These are phyloP conservation scores for Hermatobates lingyangjiaoensis DNA, from an alignment of 1,140 invertebrate species.

Conservation along the genomic window DNA sequence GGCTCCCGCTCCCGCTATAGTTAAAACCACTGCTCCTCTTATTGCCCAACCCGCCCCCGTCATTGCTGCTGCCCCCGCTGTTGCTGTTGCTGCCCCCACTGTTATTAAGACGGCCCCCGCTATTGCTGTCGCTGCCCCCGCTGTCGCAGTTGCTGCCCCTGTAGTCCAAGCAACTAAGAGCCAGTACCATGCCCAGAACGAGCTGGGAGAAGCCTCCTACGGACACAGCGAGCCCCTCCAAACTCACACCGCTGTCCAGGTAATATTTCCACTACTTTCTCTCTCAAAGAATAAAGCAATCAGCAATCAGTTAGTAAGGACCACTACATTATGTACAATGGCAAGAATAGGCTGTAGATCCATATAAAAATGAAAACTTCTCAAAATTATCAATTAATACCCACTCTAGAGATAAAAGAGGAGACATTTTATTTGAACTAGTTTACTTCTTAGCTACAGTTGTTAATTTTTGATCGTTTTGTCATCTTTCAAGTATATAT, in stretches of 20 bases:
- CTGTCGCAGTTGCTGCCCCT: conserved; percentile 2
- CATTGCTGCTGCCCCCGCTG: conserved; percentile 9
- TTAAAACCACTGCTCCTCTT: conserved; percentile 10
- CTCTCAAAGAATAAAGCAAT: too few species aligned
- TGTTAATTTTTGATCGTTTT: too few species aligned
- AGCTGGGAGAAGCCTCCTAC: conserved; percentile 32
- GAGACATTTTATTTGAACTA: too few species aligned
- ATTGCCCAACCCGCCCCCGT: conserved; percentile 6
- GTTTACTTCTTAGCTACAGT: too few species aligned
- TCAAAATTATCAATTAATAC: too few species aligned
- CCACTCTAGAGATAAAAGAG: too few species aligned
- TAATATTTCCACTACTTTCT: conserved; percentile 16
- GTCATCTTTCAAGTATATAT: too few species aligned
- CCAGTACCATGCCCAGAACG: conserved; percentile 35
- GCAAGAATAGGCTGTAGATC: too few species aligned
- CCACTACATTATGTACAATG: too few species aligned
- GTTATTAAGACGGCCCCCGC: conserved; percentile 8
- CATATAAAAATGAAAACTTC: too few species aligned
- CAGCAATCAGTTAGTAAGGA: too few species aligned
- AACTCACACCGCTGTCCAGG: conserved; percentile 27
- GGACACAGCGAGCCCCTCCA: conserved; percentile 33
- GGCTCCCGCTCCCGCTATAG: conserved; percentile 1
- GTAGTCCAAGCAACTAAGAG: conserved; percentile 23
- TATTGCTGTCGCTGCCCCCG: not conserved
- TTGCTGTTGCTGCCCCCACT: conserved; percentile 2